A percentile compares a stretch with the other conserved stretches of the same genome.
Conservation (phyloP, 1,140 invertebrate species). For the Drosophila parabipectinata region DNA sequence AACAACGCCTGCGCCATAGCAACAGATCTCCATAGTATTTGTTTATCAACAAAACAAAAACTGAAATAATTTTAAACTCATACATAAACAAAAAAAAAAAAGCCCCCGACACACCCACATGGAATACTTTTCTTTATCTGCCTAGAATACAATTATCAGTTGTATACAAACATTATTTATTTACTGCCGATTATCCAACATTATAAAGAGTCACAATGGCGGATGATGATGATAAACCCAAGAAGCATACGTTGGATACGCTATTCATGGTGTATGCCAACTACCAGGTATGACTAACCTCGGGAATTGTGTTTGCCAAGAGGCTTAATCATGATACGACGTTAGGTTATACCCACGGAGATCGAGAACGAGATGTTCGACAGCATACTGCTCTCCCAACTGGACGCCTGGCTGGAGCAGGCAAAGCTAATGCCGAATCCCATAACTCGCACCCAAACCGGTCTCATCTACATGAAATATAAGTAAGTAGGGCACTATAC, state of each 20-base stretch:
- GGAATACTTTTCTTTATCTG: slow-evolving; percentile 47
- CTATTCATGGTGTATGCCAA: slow-evolving; percentile 69
- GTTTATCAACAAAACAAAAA: slow-evolving; percentile 59
- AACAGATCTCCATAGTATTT: slow-evolving; percentile 40
- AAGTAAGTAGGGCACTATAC: slow-evolving; percentile 45
- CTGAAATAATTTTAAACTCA: slow-evolving; percentile 40
- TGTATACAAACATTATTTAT: slow-evolving; percentile 20
- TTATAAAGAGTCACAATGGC: slow-evolving; percentile 47
- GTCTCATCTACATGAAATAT: slow-evolving; percentile 77
- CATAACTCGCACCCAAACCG: slow-evolving; percentile 70
- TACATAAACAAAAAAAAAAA: background rate
- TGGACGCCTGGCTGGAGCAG: slow-evolving; percentile 73
- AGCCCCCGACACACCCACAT: background rate
- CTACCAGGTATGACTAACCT: slow-evolving; percentile 34
- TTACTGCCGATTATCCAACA: background rate
- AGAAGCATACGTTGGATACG: slow-evolving; percentile 70
- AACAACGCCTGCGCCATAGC: slow-evolving; percentile 16
- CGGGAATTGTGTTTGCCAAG: background rate
- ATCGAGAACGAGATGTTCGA: slow-evolving; percentile 65
- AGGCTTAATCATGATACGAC: background rate
- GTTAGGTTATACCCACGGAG: slow-evolving; percentile 46
- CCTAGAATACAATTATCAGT: slow-evolving; percentile 8
- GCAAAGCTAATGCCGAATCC: slow-evolving; percentile 67
- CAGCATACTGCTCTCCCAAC: slow-evolving; percentile 69
- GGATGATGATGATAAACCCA: slow-evolving; percentile 79